Base-by-base conservation (phyloP, 2,888 invertebrate genomes). In the Micoletzkya japonica region DNA sequence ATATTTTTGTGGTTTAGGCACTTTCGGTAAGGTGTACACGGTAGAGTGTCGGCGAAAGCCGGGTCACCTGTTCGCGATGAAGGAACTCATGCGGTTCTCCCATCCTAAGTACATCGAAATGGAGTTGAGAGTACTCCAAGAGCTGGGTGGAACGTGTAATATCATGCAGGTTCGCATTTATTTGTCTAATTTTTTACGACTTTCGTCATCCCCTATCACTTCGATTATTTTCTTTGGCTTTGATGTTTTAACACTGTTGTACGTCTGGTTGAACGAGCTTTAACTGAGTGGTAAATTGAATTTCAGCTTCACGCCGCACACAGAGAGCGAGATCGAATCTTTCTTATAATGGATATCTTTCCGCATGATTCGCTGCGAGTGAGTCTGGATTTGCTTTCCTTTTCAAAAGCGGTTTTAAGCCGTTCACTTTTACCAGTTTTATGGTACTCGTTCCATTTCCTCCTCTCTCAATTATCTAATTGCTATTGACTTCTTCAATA, bases 301-400 rank as follows among this genome's bases (percentile, higher is more conserved):
- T n/a, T 39, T n/a, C 30, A 67, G 60, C 59, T 74, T 36, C 69
- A 70, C 34, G 78, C 76, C 2, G 72, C 74, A n/a, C 63, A 72
- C 44, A 57, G 76, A 17, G 77, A 76, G 28, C 59, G 90, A 74
- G 92, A 93, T 81, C 91, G 92, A 71, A 91, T 93, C 73, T 92
- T 92, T 66, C 92, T 94, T 86, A 90, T 93, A 61, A 93, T 94
- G 94, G 93, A 93, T 2, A 93, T 91, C 85, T 90, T 93, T 88
- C 90, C 90, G 74, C 93, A 94, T 86, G 90, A 90, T 81, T 91
- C 90, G 81, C 93, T 92, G 87, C 89, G 89, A 77, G 92, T 92
- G 87, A 89, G 90, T 54, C 24, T 17, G 7, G 7, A 24, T 54
- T 7, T 54, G 7, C 7, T 44, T 44, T 44, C 10, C 20, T 44